phyloP scores from a whole-genome alignment of 1,140 invertebrate species.

The Panagrolaimus sp. region DNA sequence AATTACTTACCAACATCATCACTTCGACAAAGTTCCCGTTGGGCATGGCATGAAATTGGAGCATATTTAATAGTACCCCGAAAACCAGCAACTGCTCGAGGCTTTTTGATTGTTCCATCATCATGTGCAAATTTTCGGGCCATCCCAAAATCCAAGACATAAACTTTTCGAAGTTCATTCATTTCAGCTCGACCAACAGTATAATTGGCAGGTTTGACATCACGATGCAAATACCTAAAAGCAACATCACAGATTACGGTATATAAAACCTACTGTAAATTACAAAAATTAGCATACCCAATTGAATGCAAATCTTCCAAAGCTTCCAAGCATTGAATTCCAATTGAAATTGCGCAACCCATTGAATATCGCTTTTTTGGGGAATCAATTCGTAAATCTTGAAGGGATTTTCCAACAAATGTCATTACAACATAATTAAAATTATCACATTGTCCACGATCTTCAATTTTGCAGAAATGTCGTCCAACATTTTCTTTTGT shows the following conservation, averaged over 20 bases:
- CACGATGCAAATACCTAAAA: conserved; percentile 52
- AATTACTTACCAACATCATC: too few species aligned
- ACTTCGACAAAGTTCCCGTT: conserved; percentile 34
- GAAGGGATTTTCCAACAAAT: conserved; percentile 24
- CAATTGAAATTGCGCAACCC: conserved; percentile 42
- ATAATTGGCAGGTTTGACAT: conserved; percentile 52
- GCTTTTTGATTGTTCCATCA: conserved; percentile 40
- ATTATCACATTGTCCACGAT: conserved; percentile 26
- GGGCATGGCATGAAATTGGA: conserved; percentile 36
- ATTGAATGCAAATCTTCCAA: conserved; percentile 37
- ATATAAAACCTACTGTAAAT: not conserved
- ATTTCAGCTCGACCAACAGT: conserved; percentile 46
- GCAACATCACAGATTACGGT: too few species aligned
- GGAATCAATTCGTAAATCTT: conserved; percentile 26
- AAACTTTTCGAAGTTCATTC: conserved; percentile 48
- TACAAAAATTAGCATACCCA: not conserved
- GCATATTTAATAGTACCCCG: conserved; percentile 50
- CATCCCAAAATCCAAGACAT: conserved; percentile 48
- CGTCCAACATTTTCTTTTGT: conserved; percentile 24
- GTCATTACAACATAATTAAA: conserved; percentile 33
- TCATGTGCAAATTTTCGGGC: conserved; percentile 30
- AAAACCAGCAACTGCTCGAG: conserved; percentile 37
- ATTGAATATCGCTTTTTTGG: conserved; percentile 29
- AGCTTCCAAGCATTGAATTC: conserved; percentile 49
- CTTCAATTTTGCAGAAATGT: conserved; percentile 33